Percentiles rank a stretch among this genome's conserved stretches.
Conservation (phyloP, 2,113 vertebrate genomes). For the Cavia aperea region DNA sequence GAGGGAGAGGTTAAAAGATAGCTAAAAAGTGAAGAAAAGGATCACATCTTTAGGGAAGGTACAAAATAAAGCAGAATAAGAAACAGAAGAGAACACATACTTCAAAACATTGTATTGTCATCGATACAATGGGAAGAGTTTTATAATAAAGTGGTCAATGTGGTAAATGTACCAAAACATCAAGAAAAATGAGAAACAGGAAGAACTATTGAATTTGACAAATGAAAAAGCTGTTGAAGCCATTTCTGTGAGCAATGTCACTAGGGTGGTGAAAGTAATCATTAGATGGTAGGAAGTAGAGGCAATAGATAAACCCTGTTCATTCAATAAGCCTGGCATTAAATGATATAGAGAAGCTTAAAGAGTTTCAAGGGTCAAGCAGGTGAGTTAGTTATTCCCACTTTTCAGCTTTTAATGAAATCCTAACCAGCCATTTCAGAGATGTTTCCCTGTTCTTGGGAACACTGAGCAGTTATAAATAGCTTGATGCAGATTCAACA, state of each 20-base stretch:
- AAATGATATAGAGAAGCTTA: background rate
- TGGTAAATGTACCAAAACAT: slow-evolving; percentile 41
- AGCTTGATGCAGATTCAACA: background rate
- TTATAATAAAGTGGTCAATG: background rate
- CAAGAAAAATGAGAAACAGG: slow-evolving; percentile 27
- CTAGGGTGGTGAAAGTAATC: background rate
- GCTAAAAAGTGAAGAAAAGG: background rate
- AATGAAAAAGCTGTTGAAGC: slow-evolving; percentile 5
- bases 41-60: background rate
- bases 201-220: background rate
- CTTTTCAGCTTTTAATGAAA: background rate
- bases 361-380: background rate
- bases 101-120: background rate
- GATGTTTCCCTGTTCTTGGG: background rate
- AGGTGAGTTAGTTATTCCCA: background rate
- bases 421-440: background rate
- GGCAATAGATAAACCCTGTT: background rate
- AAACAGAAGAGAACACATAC: slow-evolving; percentile 12
- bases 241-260: background rate
- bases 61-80: slow-evolving; percentile 18
- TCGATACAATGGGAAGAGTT: background rate
- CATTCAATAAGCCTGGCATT: background rate
- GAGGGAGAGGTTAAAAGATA: background rate
- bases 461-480: background rate
- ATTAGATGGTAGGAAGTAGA: background rate